A percentile compares a stretch with the other conserved stretches of the same genome.
phyloP scores from a whole-genome alignment of 2,797 vertebrate species.

The Melanotaenia nigrans region DNA sequence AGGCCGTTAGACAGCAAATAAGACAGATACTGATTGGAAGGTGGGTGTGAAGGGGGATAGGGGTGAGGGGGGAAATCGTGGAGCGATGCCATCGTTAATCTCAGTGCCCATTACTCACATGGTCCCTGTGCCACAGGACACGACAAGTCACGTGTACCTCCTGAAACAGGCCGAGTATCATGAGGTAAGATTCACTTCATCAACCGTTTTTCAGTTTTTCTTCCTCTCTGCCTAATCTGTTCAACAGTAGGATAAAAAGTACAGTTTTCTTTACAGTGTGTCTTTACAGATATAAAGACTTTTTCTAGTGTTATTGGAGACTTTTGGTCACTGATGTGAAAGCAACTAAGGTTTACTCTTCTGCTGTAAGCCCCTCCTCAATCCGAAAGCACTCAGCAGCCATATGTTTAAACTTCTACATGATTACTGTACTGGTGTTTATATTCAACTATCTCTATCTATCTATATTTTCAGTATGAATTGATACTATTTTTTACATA shows the following conservation, averaged over 20 bases:
- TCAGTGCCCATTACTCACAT: conserved; percentile 64
- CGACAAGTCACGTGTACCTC: conserved; percentile 29
- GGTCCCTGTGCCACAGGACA: conserved; percentile 48
- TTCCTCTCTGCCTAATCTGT: conserved; percentile 6
- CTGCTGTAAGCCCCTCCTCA: too few relatives aligned
- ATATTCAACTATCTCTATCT: too few relatives aligned
- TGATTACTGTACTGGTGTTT: too few relatives aligned
- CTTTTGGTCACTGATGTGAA: too few relatives aligned
- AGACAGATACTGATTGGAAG: conserved; percentile 60
- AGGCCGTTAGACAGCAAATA: conserved; percentile 35
- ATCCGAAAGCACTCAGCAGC: too few relatives aligned
- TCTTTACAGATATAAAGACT: too few relatives aligned
- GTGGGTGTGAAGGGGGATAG: conserved; percentile 33
- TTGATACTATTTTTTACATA: too few relatives aligned
- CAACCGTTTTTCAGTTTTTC: conserved; percentile 27
- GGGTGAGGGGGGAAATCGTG: conserved; percentile 42
- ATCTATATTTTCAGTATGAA: too few relatives aligned
- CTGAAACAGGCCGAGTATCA: conserved; percentile 25
- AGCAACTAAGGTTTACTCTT: too few relatives aligned
- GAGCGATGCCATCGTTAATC: conserved; percentile 68
- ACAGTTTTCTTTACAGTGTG: neutral
- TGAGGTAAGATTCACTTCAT: conserved; percentile 44
- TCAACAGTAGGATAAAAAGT: conserved; percentile 10
- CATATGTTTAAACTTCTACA: too few relatives aligned
- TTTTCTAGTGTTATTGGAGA: too few relatives aligned